A percentile compares a stretch with the other conserved stretches of the same genome.
Evolutionary conservation across 1,140 invertebrate genomes (phyloP).

Genomic region (Caenorhabditis latens): DNA sequence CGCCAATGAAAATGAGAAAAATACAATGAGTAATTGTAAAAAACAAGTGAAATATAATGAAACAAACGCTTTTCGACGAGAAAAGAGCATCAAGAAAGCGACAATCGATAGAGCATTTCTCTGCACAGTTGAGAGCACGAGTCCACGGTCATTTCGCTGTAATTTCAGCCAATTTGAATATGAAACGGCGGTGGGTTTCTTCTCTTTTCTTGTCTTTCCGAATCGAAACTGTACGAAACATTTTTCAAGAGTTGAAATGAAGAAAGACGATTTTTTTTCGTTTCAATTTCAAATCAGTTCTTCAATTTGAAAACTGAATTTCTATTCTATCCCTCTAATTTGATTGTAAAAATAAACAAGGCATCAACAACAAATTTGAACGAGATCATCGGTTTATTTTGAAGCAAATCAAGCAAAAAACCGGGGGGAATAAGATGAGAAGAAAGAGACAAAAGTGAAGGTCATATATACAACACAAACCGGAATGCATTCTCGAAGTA

Average conservation of each 20-base stretch:
- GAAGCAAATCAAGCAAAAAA: conserved; percentile 36
- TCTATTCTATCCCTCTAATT: no score
- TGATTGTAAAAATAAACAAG: no score
- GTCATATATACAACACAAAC: conserved; percentile 52
- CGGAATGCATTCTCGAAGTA: conserved; percentile 54
- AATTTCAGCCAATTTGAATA: conserved; percentile 41
- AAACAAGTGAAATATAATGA: not conserved
- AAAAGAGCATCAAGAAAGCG: conserved; percentile 50
- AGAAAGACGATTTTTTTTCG: no score
- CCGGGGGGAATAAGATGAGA: not conserved
- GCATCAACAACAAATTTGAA: not conserved
- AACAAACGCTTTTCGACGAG: conserved; percentile 4
- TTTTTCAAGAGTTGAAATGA: not conserved
- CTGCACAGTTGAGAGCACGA: conserved; percentile 38
- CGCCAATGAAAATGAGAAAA: not conserved
- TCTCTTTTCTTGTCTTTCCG: not conserved
- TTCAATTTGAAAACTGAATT: no score
- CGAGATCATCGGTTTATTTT: conserved; percentile 36
- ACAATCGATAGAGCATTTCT: conserved; percentile 52
- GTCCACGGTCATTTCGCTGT: conserved; percentile 13
- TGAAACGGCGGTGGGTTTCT: not conserved
- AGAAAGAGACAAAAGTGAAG: conserved; percentile 23
- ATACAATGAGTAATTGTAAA: not conserved
- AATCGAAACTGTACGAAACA: conserved; percentile 6
- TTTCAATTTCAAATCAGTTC: no score